Conservation (phyloP, 1,140 invertebrate genomes). For the Drosophila nannoptera region DNA sequence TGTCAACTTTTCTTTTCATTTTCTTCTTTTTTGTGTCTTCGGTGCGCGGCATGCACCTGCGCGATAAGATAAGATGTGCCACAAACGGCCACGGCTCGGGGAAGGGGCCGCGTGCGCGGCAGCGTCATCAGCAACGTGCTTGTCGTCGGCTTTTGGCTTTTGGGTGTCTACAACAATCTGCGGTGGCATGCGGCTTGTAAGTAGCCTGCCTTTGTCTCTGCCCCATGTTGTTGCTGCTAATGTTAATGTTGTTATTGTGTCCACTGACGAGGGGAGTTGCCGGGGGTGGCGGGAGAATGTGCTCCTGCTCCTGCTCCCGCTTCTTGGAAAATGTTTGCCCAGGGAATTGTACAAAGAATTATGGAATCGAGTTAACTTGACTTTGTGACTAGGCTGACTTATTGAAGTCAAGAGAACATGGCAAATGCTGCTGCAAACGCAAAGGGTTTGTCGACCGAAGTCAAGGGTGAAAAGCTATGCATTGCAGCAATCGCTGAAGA, state of each 20-base stretch:
- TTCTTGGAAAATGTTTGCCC: conserved; percentile 70
- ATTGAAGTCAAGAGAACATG: conserved; percentile 26
- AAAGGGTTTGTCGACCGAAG: background rate
- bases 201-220: conserved; percentile 67
- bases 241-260: conserved; percentile 70
- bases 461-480: conserved; percentile 5
- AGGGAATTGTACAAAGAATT: conserved; percentile 69
- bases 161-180: conserved; percentile 42
- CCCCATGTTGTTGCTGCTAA: conserved; percentile 36
- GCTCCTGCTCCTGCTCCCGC: conserved; percentile 31
- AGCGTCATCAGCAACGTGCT: conserved; percentile 14
- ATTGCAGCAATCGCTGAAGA: background rate
- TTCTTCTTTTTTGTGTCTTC: conserved; percentile 1
- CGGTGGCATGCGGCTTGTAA: conserved; percentile 71
- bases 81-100: background rate
- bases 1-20: conserved; percentile 42
- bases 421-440: conserved; percentile 11
- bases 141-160: conserved; percentile 41
- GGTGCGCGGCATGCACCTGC: conserved; percentile 69
- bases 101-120: background rate
- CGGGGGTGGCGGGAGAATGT: conserved; percentile 7
- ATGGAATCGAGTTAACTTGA: conserved; percentile 61
- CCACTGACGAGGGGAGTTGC: conserved; percentile 30
- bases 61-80: conserved; percentile 71
- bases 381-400: conserved; percentile 12